Percentiles rank a stretch among this genome's conserved stretches.
Evolutionary conservation across 2,888 invertebrate genomes (phyloP).

Genomic region (Melikaiella ostensackeni): DNA sequence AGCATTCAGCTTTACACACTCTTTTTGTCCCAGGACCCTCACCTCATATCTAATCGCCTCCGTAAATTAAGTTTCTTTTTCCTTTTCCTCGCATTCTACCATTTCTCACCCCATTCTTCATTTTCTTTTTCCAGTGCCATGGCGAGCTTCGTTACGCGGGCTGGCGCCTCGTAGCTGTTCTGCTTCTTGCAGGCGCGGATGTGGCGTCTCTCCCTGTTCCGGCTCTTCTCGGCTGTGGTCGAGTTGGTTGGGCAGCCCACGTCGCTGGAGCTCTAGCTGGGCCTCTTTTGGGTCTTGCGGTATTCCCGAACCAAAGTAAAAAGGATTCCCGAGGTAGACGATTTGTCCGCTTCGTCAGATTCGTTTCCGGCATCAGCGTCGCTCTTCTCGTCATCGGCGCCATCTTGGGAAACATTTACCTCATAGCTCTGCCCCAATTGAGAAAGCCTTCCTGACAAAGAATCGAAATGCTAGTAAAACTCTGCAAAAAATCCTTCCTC

Average conservation of each 20-base stretch:
- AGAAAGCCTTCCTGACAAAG: conserved; percentile 74
- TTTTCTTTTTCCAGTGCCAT: conserved; percentile 70
- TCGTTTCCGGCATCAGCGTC: conserved; percentile 71
- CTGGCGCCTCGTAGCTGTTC: conserved; percentile 79
- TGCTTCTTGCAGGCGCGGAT: conserved; percentile 83
- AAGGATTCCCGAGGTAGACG: conserved; percentile 72
- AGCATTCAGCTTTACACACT: background rate
- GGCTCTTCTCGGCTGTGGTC: conserved; percentile 70
- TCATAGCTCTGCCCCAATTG: conserved; percentile 73
- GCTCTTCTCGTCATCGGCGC: conserved; percentile 71
- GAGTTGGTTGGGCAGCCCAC: conserved; percentile 86
- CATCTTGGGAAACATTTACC: conserved; percentile 73
- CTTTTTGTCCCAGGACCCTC: conserved; percentile 44
- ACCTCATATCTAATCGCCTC: conserved; percentile 46
- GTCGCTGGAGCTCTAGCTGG: conserved; percentile 84
- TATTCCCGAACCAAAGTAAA: conserved; percentile 77
- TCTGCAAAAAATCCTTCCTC: conserved; percentile 73
- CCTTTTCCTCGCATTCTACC: background rate
- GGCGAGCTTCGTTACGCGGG: conserved; percentile 74
- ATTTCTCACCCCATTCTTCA: background rate
- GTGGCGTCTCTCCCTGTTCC: conserved; percentile 78
- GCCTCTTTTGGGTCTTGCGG: conserved; percentile 81
- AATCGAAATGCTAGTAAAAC: conserved; percentile 72
- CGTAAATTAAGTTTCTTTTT: conserved; percentile 51
- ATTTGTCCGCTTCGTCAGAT: conserved; percentile 73